A percentile compares a stretch with the other conserved stretches of the same genome.
Evolutionary conservation across 2,797 vertebrate genomes (phyloP).

Genomic region (Cheirogaleus major): DNA sequence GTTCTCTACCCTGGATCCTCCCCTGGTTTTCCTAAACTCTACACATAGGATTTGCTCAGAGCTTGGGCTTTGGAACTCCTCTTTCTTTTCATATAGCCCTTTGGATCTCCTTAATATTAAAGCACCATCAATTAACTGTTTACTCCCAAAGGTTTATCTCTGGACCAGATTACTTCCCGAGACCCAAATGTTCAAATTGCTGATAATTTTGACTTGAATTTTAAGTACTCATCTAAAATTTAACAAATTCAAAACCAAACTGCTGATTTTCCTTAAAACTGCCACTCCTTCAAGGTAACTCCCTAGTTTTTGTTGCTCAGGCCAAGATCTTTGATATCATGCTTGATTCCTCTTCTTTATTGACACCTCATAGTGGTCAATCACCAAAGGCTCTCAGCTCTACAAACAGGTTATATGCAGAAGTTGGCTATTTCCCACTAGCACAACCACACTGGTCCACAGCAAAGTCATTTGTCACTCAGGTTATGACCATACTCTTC

Average conservation of each 20-base stretch:
- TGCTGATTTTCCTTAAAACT: background rate
- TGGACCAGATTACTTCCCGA: background rate
- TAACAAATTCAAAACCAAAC: background rate
- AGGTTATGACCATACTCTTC: background rate
- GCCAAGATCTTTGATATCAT: background rate
- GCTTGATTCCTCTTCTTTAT: background rate
- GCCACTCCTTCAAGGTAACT: background rate
- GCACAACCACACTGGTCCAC: background rate
- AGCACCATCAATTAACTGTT: background rate
- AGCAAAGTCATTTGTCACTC: background rate
- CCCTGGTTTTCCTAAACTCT: background rate
- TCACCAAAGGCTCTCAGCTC: background rate
- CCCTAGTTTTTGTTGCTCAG: background rate
- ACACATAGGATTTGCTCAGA: background rate
- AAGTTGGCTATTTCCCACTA: background rate
- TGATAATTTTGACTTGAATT: background rate
- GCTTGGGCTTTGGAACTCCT: background rate
- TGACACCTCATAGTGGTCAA: background rate
- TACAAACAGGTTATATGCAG: background rate
- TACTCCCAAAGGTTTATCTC: background rate
- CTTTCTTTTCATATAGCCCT: background rate
- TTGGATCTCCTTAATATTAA: background rate
- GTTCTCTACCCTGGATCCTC: background rate
- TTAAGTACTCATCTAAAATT: background rate
- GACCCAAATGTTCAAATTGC: background rate